phyloP scores from a whole-genome alignment of 2,888 invertebrate genomes.

The Volucella inanis region DNA sequence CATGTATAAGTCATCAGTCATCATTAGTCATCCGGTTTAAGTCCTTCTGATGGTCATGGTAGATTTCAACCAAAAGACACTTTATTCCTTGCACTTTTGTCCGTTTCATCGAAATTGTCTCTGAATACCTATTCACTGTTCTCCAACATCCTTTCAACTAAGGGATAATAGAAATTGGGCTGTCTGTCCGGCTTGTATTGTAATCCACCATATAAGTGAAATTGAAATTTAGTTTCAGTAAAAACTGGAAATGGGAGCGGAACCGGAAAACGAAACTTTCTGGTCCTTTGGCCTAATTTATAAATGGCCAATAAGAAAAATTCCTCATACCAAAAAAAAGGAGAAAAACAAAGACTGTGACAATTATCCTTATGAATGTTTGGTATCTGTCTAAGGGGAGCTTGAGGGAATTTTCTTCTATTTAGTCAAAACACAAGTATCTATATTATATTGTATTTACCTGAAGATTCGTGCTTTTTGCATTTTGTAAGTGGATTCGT shows the following conservation, averaged over 20 bases:
- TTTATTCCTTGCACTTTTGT: neutral
- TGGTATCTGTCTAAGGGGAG: no score
- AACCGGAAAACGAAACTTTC: neutral
- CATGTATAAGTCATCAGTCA: no score
- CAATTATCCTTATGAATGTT: no score
- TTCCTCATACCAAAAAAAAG: neutral
- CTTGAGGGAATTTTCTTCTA: no score
- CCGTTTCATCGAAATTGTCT: neutral
- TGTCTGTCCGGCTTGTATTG: neutral
- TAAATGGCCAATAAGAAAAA: constrained; percentile 6
- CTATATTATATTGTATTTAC: neutral
- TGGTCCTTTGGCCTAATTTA: constrained; percentile 3
- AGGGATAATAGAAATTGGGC: neutral
- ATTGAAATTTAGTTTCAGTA: neutral
- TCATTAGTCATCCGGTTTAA: neutral
- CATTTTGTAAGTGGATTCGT: neutral
- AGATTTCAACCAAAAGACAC: neutral
- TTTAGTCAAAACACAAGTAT: no score
- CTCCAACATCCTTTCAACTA: neutral
- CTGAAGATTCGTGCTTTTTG: neutral
- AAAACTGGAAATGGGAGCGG: no score
- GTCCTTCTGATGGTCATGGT: neutral
- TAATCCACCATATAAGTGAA: neutral
- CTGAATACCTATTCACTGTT: neutral
- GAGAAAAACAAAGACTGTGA: neutral